These are phyloP conservation scores for Bufo bufo DNA, from an alignment of 2,113 vertebrate species.

Conservation along the genomic window DNA sequence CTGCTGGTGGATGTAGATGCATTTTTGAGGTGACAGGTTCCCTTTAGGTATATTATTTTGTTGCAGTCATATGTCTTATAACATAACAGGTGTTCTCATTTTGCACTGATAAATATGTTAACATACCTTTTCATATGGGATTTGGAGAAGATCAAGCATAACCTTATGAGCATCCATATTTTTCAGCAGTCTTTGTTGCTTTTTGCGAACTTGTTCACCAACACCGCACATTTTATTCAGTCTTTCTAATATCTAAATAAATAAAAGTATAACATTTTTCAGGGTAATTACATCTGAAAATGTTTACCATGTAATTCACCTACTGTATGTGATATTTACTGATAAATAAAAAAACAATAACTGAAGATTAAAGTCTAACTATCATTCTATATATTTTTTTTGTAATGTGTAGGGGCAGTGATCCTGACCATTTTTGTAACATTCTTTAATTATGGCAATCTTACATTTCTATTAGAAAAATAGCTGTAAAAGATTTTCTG, in stretches of 20 bases:
- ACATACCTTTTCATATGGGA: slow-evolving; percentile 91
- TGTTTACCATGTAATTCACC: not conserved
- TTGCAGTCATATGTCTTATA: too few relatives aligned
- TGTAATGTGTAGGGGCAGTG: too few relatives aligned
- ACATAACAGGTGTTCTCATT: not conserved
- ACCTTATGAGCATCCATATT: slow-evolving; percentile 99
- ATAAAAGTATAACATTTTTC: not conserved
- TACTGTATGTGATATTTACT: not conserved
- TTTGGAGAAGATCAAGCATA: slow-evolving; percentile 96
- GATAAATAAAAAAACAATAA: not conserved
- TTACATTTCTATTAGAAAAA: too few relatives aligned
- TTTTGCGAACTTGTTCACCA: slow-evolving; percentile 89
- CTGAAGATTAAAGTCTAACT: not conserved
- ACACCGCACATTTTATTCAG: slow-evolving; percentile 94
- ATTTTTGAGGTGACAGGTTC: too few relatives aligned
- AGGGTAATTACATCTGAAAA: not conserved
- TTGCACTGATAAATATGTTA: not conserved
- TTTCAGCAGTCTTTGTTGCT: slow-evolving; percentile 93
- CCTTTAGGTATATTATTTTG: too few relatives aligned
- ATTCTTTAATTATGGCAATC: too few relatives aligned
- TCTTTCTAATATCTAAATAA: slow-evolving; percentile 86
- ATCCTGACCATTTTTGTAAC: too few relatives aligned
- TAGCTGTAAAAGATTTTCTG: too few relatives aligned
- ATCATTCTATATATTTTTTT: too few relatives aligned
- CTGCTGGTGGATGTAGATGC: too few relatives aligned